Evolutionary conservation across 2,113 vertebrate genomes (phyloP), one percentile per base, ranked within the genome.

Genomic region (Eulacestoma nigropectus): DNA sequence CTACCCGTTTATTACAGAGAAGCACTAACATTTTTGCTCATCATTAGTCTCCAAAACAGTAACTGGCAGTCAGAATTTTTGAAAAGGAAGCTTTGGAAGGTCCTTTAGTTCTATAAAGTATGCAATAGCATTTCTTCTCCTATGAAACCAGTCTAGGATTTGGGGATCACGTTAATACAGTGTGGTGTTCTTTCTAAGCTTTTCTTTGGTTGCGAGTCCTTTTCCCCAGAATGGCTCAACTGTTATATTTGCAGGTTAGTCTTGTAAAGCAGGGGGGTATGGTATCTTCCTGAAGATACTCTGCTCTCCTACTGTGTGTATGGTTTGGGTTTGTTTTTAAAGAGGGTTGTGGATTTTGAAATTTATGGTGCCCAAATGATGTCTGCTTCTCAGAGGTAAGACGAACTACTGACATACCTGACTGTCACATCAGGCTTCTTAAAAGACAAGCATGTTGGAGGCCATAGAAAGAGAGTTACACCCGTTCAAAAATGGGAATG

Each of bases 1-100:
- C 35, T 60, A 8, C 9, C 2, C 0, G 0, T 64, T 60, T 23
- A 35, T 76, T 87, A 27, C 63, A 53, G 55, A 74, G n/a, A 39
- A 39, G 25, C 23, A 33, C 13, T 32, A 18, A n/a, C 7, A n/a
- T 68, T 73, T 86, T 42, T 93, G 33, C 14, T 64, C 49, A 12
- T 70, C 1, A 0, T 72, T 79, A 47, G 37, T 33, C n/a, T 91
- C 53, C 15, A 63, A 59, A 87, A 11, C 8, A 72, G 42, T 42
- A 72, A 84, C 1, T 81, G 74, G 32, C 25, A 78, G 30, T 14
- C 16, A 70, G 29, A 37, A 35, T 30, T 87, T 87, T 52, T 79
- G 29, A 42, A 81, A 75, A 87, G 14, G 35, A 82, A 46, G 11
- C n/a, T 79, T 67, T 72, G 30, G 53, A 72, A 82, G 16, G 41